phyloP scores from a whole-genome alignment of 2,797 vertebrate genomes.

The Okamejei kenojei region DNA sequence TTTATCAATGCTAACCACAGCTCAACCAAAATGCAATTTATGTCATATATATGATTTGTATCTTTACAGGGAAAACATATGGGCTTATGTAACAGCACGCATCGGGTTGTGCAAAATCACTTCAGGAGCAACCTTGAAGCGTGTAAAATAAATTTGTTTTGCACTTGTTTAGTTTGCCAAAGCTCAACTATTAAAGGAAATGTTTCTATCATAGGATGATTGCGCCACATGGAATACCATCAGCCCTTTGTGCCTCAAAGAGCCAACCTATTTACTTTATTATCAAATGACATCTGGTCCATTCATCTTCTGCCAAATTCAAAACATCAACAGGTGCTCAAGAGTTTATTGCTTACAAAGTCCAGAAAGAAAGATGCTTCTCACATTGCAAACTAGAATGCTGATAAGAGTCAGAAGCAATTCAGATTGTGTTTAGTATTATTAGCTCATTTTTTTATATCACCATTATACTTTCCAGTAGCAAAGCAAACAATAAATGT shows the following conservation, averaged over 20 bases:
- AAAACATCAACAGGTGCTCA: conserved; percentile 26
- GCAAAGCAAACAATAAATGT: neutral
- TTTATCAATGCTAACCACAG: neutral
- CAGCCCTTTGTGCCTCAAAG: conserved; percentile 19
- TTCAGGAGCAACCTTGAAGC: neutral
- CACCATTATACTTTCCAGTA: neutral
- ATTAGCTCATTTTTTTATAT: no score
- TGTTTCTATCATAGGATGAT: neutral
- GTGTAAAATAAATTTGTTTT: conserved; percentile 32
- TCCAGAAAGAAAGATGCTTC: neutral
- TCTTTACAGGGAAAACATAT: neutral
- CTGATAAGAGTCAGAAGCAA: neutral
- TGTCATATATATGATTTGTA: neutral
- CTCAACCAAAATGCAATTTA: neutral
- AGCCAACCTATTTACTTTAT: conserved; percentile 29
- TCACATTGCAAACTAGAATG: neutral
- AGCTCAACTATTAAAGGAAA: conserved; percentile 14
- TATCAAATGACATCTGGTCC: conserved; percentile 22
- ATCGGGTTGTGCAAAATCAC: neutral
- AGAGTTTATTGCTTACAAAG: conserved; percentile 31
- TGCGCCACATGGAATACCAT: neutral
- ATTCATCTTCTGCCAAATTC: conserved; percentile 26
- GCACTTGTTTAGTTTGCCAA: neutral
- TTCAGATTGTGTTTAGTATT: neutral
- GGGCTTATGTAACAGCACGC: neutral